Base-by-base conservation (phyloP, 2,888 invertebrate species). In the Ceriagrion tenellum region DNA sequence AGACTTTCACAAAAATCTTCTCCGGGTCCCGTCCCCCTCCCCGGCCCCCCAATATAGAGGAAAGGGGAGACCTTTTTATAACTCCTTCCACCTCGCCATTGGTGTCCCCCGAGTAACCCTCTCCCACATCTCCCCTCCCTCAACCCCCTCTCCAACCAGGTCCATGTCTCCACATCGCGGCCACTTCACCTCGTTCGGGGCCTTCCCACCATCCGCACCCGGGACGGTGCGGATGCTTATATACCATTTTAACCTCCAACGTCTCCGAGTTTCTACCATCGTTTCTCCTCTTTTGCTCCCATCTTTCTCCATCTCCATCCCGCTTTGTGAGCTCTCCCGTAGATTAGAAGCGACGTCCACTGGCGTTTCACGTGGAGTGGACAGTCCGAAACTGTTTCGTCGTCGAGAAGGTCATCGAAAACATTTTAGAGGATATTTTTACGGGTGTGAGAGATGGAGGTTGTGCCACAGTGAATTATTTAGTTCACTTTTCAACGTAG, bases 1-100 rank as follows among this genome's bases (percentile, higher is more conserved):
- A 40, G 93, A 69, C 93, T 93, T 93, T 93, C 93, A 93, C 93
- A 69, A 93, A 93, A 93, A 93, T 93, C 69, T 81, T 69, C 63
- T 40, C 91, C 91, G 63, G 88, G 40, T 88, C 88, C 88, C 40
- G 35, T 56, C 56, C n/a, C 90, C 90, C 59, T 18, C 59, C 40
- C 69, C 2, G 35, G 6, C 91, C 23, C 47, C 69, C 63, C 59
- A 30, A 91, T 81, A 35, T n/a, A 81, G 81, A 81, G 81, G 81
- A 18, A 81, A 26, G 81, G 35, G 30, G 81, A 81, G 81, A 13
- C 30, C n/a, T n/a, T 26, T 81, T 81, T 35, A 59, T 59, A 59
- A 74, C 69, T n/a, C 93, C n/a, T 47, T 26, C 59, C 91, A 63
- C 63, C n/a, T 55, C n/a, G 55, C 26, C 55, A n/a, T n/a, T 40